phyloP scores from a whole-genome alignment of 53 echinoderm and acorn worm species.

The Patiria pectinifera region DNA sequence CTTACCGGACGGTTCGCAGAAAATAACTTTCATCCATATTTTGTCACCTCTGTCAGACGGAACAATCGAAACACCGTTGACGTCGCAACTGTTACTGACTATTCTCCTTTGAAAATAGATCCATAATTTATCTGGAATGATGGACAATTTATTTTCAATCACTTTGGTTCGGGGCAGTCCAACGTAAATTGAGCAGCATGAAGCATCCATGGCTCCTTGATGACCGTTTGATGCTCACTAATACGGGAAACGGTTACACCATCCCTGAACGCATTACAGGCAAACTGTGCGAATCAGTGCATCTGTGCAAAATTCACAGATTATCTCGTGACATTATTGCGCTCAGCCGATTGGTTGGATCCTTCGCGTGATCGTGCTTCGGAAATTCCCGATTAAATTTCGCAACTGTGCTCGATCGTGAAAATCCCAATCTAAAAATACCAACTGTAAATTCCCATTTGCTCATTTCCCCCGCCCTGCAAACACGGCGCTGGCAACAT shows the following conservation, averaged over 20 bases:
- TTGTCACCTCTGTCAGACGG: neutral
- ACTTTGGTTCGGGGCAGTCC: neutral
- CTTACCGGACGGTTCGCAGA: constrained; percentile 27
- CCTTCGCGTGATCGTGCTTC: constrained; percentile 7
- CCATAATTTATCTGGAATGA: neutral
- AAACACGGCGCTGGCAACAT: too few relatives aligned
- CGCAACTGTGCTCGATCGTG: too few relatives aligned
- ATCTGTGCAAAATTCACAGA: neutral
- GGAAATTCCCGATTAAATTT: neutral
- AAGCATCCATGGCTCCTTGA: too few relatives aligned
- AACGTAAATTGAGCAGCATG: too few relatives aligned
- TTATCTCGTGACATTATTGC: too few relatives aligned
- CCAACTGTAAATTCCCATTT: neutral
- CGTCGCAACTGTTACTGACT: constrained; percentile 11
- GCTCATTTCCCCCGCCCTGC: too few relatives aligned
- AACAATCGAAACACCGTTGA: neutral
- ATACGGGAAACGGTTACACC: too few relatives aligned
- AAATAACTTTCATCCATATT: neutral
- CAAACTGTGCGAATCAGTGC: neutral
- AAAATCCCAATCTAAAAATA: neutral
- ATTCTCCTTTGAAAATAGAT: constrained; percentile 29
- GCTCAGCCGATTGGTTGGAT: neutral
- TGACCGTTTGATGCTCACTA: too few relatives aligned
- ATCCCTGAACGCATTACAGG: too few relatives aligned
- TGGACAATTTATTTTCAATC: neutral